These are phyloP conservation scores for Cabera pusaria DNA, from an alignment of 2,888 invertebrate genomes.

Conservation along the genomic window DNA sequence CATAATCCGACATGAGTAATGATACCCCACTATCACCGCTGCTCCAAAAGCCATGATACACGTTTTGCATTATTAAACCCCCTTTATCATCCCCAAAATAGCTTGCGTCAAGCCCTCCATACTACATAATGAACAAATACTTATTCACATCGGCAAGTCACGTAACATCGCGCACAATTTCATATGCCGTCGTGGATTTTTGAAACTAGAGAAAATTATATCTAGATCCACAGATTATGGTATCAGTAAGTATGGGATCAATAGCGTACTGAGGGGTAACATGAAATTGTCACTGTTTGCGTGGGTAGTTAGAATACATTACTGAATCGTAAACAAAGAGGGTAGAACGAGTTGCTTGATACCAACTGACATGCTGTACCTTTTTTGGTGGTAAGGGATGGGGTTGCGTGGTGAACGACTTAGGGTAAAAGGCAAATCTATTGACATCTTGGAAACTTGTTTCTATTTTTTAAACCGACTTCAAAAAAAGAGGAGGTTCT, in stretches of 20 bases:
- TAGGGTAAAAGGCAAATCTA: too few species aligned
- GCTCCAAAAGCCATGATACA: conserved; percentile 3
- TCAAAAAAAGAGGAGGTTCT: too few species aligned
- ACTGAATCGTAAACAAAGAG: conserved; percentile 9
- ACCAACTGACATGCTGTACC: conserved; percentile 3
- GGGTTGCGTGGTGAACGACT: too few species aligned
- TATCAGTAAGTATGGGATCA: not conserved
- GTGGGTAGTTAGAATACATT: conserved; percentile 3
- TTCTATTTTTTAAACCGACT: too few species aligned
- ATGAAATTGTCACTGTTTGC: conserved; percentile 1
- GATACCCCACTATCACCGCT: conserved; percentile 1
- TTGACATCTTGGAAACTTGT: too few species aligned
- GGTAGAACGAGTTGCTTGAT: conserved; percentile 2
- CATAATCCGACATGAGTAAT: too few species aligned
- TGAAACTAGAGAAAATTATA: not conserved
- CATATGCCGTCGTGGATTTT: not conserved
- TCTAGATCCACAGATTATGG: conserved; percentile 1
- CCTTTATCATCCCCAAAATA: conserved; percentile 20
- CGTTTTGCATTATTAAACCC: conserved; percentile 7
- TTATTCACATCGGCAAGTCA: conserved; percentile 22
- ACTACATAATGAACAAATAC: conserved; percentile 22
- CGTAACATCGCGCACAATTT: conserved; percentile 12
- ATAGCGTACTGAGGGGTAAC: not conserved
- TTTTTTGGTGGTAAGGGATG: too few species aligned
- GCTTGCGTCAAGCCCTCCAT: conserved; percentile 13